Conservation (phyloP, 2,113 vertebrate genomes). For the Malurus cyaneus region DNA sequence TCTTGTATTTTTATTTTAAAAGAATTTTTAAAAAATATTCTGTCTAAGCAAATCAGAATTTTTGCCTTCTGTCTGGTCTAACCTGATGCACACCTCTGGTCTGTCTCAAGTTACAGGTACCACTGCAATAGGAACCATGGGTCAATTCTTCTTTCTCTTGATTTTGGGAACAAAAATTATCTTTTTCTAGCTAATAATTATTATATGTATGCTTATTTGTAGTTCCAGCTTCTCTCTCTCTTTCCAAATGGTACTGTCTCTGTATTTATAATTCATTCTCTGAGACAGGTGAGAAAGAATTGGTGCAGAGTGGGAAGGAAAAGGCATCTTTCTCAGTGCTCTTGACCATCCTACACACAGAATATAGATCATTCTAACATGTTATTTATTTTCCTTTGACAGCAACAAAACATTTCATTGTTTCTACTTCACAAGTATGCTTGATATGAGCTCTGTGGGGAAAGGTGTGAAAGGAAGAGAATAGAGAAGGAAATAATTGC, state of each 20-base stretch:
- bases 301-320: not conserved
- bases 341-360: not conserved
- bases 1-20: not conserved
- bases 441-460: fast-evolving
- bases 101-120: not conserved
- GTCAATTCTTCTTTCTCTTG: not conserved
- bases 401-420: not conserved
- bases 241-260: not conserved
- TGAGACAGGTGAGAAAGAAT: not conserved
- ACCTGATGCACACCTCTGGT: not conserved
- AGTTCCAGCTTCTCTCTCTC: not conserved
- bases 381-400: not conserved
- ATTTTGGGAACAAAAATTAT: not conserved
- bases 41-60: not conserved
- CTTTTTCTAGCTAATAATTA: not conserved
- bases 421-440: not conserved
- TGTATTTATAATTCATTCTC: not conserved
- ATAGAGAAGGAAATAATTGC: not conserved
- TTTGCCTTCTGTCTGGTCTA: not conserved
- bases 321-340: not conserved
- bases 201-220: not conserved
- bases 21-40: fast-evolving
- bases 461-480: not conserved
- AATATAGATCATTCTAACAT: not conserved
- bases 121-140: not conserved